Percentiles rank a stretch among this genome's conserved stretches.
Evolutionary conservation across 2,888 invertebrate genomes (phyloP).

Genomic region (Melanophora roralis): DNA sequence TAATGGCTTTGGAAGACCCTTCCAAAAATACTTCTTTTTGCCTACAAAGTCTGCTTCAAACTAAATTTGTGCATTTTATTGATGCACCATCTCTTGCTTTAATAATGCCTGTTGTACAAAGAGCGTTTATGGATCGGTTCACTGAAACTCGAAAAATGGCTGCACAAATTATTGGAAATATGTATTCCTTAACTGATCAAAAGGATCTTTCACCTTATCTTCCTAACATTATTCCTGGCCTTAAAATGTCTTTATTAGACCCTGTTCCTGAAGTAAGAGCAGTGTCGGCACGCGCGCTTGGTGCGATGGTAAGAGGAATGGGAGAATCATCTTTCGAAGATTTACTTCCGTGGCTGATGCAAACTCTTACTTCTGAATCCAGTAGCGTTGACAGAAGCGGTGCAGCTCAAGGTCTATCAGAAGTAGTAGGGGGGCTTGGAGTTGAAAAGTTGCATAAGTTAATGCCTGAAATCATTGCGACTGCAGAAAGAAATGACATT

Average conservation of each 20-base stretch:
- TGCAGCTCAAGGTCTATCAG: slow-evolving; percentile 97
- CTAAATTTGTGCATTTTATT: slow-evolving; percentile 99
- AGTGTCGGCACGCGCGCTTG: slow-evolving; percentile 96
- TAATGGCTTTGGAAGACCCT: slow-evolving; percentile 96
- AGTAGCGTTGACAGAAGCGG: slow-evolving; percentile 97
- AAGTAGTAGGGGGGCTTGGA: slow-evolving; percentile 97
- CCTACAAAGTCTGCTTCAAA: slow-evolving; percentile 94
- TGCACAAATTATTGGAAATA: slow-evolving; percentile 99
- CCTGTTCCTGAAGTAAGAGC: slow-evolving; percentile 98
- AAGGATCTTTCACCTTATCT: slow-evolving; percentile 98
- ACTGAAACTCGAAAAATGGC: slow-evolving; percentile 99
- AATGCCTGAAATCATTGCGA: slow-evolving; percentile 97
- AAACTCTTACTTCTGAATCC: slow-evolving; percentile 95
- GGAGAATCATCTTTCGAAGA: slow-evolving; percentile 97
- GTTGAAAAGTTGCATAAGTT: slow-evolving; percentile 95
- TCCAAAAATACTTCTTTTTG: slow-evolving; percentile 95
- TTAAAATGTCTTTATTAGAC: slow-evolving; percentile 96
- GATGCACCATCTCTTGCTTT: slow-evolving; percentile 98
- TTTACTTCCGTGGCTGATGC: slow-evolving; percentile 98
- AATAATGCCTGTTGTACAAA: slow-evolving; percentile 99
- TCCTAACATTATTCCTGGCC: slow-evolving; percentile 96
- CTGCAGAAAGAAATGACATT: slow-evolving; percentile 94
- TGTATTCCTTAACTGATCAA: slow-evolving; percentile 99
- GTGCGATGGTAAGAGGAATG: slow-evolving; percentile 98
- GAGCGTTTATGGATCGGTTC: slow-evolving; percentile 97